Conservation (phyloP, 2,888 invertebrate species). For the Mamestra brassicae region DNA sequence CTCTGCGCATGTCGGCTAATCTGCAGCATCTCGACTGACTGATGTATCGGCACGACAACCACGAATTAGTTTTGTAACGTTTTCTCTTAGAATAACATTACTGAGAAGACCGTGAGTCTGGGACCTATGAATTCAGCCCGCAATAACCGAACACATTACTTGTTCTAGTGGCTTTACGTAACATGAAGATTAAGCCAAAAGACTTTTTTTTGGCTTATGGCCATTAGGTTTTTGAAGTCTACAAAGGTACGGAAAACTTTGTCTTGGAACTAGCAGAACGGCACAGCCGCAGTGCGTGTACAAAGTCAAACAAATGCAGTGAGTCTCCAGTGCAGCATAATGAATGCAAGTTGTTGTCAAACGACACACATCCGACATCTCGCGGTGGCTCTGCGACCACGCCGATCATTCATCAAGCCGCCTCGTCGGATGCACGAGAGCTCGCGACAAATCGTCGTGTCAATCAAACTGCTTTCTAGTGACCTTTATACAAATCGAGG, state of each 20-base stretch:
- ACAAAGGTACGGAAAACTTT: not conserved
- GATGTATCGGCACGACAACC: conserved; percentile 21
- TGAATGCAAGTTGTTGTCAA: conserved; percentile 12
- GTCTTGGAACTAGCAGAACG: not conserved
- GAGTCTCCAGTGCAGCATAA: not conserved
- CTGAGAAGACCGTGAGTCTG: not conserved
- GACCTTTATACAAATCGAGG: conserved; percentile 11
- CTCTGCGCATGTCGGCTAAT: conserved; percentile 34
- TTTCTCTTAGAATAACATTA: conserved; percentile 25
- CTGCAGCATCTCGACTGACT: conserved; percentile 20
- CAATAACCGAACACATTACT: not conserved
- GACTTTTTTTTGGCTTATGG: too few relatives aligned
- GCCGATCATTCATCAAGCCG: conserved; percentile 22
- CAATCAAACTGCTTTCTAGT: conserved; percentile 56
- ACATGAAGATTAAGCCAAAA: not conserved
- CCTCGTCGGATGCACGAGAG: too few relatives aligned
- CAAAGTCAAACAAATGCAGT: conserved; percentile 3
- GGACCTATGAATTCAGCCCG: not conserved
- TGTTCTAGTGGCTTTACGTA: not conserved
- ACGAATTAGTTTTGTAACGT: conserved; percentile 27
- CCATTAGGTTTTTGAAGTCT: not conserved
- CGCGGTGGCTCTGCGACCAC: not conserved
- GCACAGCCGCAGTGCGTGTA: not conserved
- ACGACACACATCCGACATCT: conserved; percentile 10
- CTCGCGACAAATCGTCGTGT: conserved; percentile 18